These are phyloP conservation scores for Amblyjoppa fuscipennis DNA, from an alignment of 2,888 invertebrate genomes.

Conservation along the genomic window DNA sequence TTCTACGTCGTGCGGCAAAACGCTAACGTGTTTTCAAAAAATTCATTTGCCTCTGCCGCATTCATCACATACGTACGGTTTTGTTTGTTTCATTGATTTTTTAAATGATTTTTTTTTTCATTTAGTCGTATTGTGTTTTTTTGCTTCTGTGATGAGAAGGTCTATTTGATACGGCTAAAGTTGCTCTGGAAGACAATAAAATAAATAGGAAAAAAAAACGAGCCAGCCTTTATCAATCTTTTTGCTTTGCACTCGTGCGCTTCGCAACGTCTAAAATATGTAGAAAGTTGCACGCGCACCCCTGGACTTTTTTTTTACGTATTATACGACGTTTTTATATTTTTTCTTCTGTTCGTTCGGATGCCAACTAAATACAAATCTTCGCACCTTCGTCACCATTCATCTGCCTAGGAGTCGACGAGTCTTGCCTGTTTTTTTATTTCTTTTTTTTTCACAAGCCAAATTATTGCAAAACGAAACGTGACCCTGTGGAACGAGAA, in stretches of 20 bases:
- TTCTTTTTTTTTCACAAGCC: neutral
- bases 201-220: slow-evolving; percentile 61
- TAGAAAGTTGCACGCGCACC: slow-evolving; percentile 30
- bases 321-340: slow-evolving; percentile 45
- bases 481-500: neutral
- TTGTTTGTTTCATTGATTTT: slow-evolving; percentile 44
- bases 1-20: slow-evolving; percentile 77
- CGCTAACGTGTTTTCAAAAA: slow-evolving; percentile 59
- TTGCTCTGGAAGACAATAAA: slow-evolving; percentile 69
- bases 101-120: slow-evolving; percentile 5
- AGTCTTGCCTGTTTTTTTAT: slow-evolving; percentile 13
- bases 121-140: slow-evolving; percentile 46
- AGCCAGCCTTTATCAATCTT: slow-evolving; percentile 54
- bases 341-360: slow-evolving; percentile 10
- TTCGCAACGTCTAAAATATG: slow-evolving; percentile 26
- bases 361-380: slow-evolving; percentile 40
- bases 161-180: slow-evolving; percentile 45
- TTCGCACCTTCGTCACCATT: slow-evolving; percentile 31
- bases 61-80: slow-evolving; percentile 43
- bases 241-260: slow-evolving; percentile 61
- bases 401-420: slow-evolving; percentile 60
- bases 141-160: slow-evolving; percentile 56
- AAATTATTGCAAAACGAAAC: slow-evolving; percentile 19
- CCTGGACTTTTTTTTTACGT: slow-evolving; percentile 56
- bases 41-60: slow-evolving; percentile 35